These are phyloP conservation scores for Myrmecobius fasciatus DNA, from an alignment of 2,113 vertebrate genomes.

Conservation along the genomic window DNA sequence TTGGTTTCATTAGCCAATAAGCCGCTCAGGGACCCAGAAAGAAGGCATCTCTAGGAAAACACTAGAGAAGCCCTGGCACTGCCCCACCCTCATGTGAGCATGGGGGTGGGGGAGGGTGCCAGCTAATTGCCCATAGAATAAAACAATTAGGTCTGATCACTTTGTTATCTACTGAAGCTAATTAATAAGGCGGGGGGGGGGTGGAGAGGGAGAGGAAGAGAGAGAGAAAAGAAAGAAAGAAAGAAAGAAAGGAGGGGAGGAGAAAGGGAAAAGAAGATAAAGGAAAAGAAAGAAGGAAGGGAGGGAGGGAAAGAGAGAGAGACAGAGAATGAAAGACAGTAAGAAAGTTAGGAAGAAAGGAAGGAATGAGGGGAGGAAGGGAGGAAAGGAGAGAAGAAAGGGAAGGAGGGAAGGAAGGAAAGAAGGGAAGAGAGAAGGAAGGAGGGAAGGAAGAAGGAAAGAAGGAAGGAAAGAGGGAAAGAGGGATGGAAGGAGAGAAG, in stretches of 20 bases:
- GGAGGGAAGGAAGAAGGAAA: neutral
- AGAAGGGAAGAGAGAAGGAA: rapidly evolving
- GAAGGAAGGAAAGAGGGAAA: neutral
- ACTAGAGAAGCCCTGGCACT: neutral
- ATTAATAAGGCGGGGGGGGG: neutral
- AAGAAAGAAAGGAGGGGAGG: neutral
- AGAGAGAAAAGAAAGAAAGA: neutral
- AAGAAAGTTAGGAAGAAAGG: too few relatives aligned
- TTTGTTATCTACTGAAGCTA: neutral
- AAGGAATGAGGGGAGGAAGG: neutral
- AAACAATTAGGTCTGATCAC: neutral
- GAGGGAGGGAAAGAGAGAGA: neutral
- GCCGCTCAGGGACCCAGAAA: neutral
- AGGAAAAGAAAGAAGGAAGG: neutral
- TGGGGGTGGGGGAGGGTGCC: neutral
- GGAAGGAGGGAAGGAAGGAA: neutral
- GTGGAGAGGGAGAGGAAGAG: neutral
- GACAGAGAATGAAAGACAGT: too few relatives aligned
- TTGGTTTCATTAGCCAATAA: neutral
- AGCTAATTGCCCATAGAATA: neutral
- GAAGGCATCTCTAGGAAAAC: neutral
- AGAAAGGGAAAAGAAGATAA: too few relatives aligned
- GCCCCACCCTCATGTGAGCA: neutral
- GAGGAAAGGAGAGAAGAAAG: too few relatives aligned
- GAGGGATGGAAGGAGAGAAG: too few relatives aligned